A percentile compares a stretch with the other conserved stretches of the same genome.
These are phyloP conservation scores for Lepus oiostolus DNA, from an alignment of 2,797 vertebrate genomes.

Conservation along the genomic window DNA sequence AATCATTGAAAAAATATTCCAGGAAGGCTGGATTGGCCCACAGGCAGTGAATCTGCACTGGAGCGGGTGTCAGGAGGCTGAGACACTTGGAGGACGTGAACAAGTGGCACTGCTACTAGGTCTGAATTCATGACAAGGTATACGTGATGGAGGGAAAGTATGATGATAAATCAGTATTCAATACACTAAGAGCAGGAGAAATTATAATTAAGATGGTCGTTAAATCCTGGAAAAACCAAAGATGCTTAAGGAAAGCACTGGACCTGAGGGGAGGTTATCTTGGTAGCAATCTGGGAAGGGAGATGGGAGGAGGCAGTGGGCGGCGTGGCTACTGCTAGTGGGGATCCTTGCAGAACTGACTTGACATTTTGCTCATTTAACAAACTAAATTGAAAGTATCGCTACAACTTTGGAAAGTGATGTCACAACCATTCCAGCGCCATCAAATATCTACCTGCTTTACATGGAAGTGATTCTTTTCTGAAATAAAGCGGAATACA, in stretches of 20 bases:
- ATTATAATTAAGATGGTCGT: too few species aligned
- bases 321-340: not conserved
- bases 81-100: not conserved
- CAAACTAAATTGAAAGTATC: not conserved
- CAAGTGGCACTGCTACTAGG: too few species aligned
- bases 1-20: too few species aligned
- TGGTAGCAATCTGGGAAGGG: too few species aligned
- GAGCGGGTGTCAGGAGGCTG: rapidly evolving
- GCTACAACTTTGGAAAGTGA: not conserved
- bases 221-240: not conserved
- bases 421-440: not conserved
- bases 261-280: too few species aligned
- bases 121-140: too few species aligned
- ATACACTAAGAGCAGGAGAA: not conserved
- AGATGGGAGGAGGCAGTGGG: not conserved
- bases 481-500: not conserved
- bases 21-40: not conserved
- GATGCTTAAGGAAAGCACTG: not conserved
- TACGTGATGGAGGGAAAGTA: not conserved
- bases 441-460: not conserved
- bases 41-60: not conserved
- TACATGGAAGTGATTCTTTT: conserved; percentile 33
- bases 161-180: not conserved
- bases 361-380: not conserved
- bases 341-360: not conserved